phyloP scores from a whole-genome alignment of 2,797 vertebrate species.

The Anniella stebbinsi region DNA sequence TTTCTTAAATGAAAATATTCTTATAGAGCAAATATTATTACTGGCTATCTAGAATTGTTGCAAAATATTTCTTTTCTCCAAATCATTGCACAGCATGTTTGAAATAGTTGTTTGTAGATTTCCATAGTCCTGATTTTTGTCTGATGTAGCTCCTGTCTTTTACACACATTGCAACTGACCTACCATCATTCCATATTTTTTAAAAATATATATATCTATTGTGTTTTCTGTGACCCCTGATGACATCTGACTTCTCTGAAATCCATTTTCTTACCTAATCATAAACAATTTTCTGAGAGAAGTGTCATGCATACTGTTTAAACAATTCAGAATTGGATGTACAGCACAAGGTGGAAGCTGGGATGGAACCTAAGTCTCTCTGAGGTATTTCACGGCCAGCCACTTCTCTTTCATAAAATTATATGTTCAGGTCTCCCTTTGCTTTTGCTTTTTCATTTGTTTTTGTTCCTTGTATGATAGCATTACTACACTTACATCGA shows the following conservation, averaged over 20 bases:
- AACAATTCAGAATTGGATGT: background rate
- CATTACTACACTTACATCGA: background rate
- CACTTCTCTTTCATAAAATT: background rate
- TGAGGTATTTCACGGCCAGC: fast-evolving
- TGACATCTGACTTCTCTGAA: background rate
- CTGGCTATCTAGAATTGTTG: background rate
- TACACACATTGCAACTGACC: background rate
- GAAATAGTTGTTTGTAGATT: background rate
- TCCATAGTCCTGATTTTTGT: background rate
- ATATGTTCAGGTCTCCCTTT: fast-evolving
- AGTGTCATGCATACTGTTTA: fast-evolving
- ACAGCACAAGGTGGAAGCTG: background rate
- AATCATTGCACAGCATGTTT: background rate
- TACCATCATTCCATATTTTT: background rate
- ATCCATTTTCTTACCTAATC: background rate
- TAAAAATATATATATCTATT: background rate
- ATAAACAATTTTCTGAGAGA: background rate
- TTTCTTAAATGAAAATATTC: background rate
- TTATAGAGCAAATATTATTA: background rate
- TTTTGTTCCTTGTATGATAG: slow-evolving; percentile 3
- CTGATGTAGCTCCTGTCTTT: background rate
- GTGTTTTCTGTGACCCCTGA: background rate
- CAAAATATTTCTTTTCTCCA: background rate
- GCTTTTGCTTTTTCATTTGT: background rate
- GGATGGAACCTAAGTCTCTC: background rate